Evolutionary conservation across 2,888 invertebrate genomes (phyloP).

Genomic region (Apeira syringaria): DNA sequence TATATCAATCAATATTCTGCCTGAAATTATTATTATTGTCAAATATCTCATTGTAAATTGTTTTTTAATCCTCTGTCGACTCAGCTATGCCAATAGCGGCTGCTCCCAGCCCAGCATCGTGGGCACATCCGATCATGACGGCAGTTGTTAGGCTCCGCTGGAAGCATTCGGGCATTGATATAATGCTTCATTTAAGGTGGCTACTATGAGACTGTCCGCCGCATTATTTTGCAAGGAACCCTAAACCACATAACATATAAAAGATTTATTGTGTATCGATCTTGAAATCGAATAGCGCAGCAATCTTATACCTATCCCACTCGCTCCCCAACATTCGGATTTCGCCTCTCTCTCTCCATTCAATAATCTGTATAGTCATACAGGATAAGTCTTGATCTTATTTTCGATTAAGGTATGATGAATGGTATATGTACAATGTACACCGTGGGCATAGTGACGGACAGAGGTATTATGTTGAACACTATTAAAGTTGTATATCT

Average conservation of each 20-base stretch:
- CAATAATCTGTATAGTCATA: slow-evolving; percentile 50
- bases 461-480: slow-evolving; percentile 48
- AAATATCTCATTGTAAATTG: too few species aligned
- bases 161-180: too few species aligned
- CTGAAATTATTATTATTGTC: too few species aligned
- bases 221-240: too few species aligned
- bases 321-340: slow-evolving; percentile 26
- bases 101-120: too few species aligned
- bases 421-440: slow-evolving; percentile 60
- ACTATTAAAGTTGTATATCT: slow-evolving; percentile 33
- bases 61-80: too few species aligned
- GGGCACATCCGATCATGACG: too few species aligned
- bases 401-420: slow-evolving; percentile 67
- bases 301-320: slow-evolving; percentile 43
- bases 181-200: too few species aligned
- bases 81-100: too few species aligned
- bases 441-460: slow-evolving; percentile 39
- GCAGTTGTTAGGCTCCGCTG: too few species aligned
- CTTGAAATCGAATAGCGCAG: slow-evolving; percentile 61
- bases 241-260: slow-evolving; percentile 34
- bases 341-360: slow-evolving; percentile 50
- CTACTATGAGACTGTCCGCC: too few species aligned
- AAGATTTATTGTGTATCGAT: slow-evolving; percentile 75
- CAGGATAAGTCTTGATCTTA: slow-evolving; percentile 55
- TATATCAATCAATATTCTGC: too few species aligned